Evolutionary conservation across 1,140 invertebrate genomes (phyloP).

Genomic region (Neodiprion virginianus): DNA sequence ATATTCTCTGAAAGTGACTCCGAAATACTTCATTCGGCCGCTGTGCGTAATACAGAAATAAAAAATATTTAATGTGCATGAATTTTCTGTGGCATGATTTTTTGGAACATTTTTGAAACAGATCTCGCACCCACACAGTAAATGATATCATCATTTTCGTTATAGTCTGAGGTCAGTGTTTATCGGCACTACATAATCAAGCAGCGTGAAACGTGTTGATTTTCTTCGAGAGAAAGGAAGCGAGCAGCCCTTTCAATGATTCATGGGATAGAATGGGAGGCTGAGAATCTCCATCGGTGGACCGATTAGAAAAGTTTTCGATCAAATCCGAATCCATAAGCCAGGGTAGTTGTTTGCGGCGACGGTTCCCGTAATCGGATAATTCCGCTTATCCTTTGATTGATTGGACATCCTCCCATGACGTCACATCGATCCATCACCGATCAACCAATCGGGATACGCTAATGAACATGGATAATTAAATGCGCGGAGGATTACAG

Average conservation of each 20-base stretch:
- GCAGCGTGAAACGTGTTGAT: not conserved
- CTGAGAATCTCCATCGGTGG: not conserved
- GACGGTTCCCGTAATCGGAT: constrained; percentile 41
- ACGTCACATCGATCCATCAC: constrained; percentile 45
- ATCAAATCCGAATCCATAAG: constrained; percentile 49
- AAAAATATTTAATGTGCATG: no score
- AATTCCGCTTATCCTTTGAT: constrained; percentile 53
- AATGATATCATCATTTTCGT: no score
- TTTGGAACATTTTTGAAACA: no score
- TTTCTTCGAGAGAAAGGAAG: not conserved
- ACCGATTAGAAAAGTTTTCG: constrained; percentile 39
- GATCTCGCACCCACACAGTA: no score
- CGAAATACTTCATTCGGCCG: no score
- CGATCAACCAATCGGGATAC: constrained; percentile 35
- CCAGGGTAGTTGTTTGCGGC: constrained; percentile 39
- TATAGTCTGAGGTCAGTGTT: no score
- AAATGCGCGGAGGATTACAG: constrained; percentile 39
- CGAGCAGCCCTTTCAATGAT: constrained; percentile 15
- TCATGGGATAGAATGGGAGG: constrained; percentile 10
- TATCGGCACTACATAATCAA: no score
- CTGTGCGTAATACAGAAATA: no score
- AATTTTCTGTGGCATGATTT: no score
- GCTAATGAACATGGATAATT: constrained; percentile 48
- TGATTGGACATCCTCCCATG: constrained; percentile 43
- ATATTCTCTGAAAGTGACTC: not conserved